Conservation (phyloP, 2,888 invertebrate species). For the Campoletis raptor region DNA sequence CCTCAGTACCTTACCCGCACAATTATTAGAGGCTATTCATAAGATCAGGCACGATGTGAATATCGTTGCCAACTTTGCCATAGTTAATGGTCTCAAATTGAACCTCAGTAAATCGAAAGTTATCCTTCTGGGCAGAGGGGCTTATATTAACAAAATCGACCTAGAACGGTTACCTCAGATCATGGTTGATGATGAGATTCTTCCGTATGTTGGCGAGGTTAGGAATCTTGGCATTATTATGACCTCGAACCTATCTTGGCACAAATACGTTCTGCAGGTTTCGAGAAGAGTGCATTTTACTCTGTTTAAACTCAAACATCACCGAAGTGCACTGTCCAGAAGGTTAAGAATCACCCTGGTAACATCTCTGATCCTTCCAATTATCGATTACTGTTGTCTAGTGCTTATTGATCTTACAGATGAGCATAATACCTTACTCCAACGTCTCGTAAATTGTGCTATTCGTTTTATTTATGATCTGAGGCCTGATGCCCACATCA, state of each 20-base stretch:
- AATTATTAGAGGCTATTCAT: not conserved
- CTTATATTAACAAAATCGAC: not conserved
- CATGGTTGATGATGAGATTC: not conserved
- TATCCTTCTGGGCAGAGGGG: conserved; percentile 20
- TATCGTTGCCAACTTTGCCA: not conserved
- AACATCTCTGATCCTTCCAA: conserved; percentile 24
- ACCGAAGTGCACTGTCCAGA: not conserved
- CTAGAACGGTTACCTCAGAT: not conserved
- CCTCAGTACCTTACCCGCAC: not conserved
- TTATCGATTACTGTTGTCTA: conserved; percentile 47
- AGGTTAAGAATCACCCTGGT: conserved; percentile 1
- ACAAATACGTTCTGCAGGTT: not conserved
- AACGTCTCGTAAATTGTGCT: conserved; percentile 14
- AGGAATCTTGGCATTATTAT: not conserved
- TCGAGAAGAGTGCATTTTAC: not conserved
- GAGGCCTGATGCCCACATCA: not conserved
- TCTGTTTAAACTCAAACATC: not conserved
- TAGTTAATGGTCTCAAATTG: not conserved
- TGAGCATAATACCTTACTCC: conserved; percentile 11
- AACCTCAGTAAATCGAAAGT: conserved; percentile 33
- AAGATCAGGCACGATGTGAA: not conserved
- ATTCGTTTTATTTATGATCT: conserved; percentile 35
- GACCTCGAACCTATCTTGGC: not conserved
- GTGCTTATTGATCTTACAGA: conserved; percentile 18
- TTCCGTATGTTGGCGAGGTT: not conserved